Conservation (phyloP, 2,113 vertebrate genomes). For the Sinocyclocheilus maitianheensis region DNA sequence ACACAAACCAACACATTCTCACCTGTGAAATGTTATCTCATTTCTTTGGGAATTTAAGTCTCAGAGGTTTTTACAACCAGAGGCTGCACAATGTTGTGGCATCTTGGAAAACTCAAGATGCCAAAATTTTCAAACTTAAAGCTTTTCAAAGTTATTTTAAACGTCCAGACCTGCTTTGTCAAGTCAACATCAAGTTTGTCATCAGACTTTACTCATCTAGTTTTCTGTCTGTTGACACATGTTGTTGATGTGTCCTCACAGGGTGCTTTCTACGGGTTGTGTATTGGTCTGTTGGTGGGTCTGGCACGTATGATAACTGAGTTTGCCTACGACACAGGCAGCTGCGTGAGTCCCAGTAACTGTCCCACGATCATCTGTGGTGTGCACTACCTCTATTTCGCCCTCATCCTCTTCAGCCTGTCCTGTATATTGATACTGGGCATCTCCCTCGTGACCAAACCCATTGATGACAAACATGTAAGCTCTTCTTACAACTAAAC, state of each 20-base stretch:
- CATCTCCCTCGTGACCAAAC: conserved; percentile 89
- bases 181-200: too few species aligned
- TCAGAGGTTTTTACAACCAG: too few species aligned
- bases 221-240: neutral
- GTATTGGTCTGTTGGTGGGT: conserved; percentile 81
- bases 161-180: too few species aligned
- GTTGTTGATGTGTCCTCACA: conserved; percentile 59
- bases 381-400: conserved; percentile 95
- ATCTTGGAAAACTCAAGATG: too few species aligned
- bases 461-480: conserved; percentile 92
- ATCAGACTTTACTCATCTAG: too few species aligned
- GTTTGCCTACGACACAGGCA: conserved; percentile 88
- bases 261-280: conserved; percentile 92
- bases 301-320: conserved; percentile 87
- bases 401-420: conserved; percentile 83
- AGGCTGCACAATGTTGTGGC: too few species aligned
- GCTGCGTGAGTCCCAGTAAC: conserved; percentile 80
- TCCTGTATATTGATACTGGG: conserved; percentile 72
- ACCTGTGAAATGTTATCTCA: too few species aligned
- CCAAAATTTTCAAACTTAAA: too few species aligned
- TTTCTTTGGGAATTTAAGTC: too few species aligned
- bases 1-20: too few species aligned
- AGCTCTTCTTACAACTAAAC: conserved; percentile 54
- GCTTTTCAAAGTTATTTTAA: too few species aligned
- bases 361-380: conserved; percentile 92